phyloP scores from a whole-genome alignment of 2,113 vertebrate genomes.

The Ptychochromis oligacanthus region DNA sequence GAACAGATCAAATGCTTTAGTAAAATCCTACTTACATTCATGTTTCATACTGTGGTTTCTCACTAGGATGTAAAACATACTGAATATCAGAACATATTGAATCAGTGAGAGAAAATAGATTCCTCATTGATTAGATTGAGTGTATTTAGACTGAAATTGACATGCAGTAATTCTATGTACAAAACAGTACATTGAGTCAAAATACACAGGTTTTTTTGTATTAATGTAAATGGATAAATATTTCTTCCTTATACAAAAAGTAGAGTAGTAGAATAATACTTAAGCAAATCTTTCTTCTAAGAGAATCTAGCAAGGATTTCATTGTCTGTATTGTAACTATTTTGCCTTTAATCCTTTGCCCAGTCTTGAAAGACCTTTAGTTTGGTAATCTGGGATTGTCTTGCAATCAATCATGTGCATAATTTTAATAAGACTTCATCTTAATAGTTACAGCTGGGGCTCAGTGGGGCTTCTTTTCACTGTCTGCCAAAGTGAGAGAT shows the following conservation, averaged over 20 bases:
- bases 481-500: constrained; percentile 64
- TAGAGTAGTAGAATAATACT: neutral
- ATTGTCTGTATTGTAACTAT: constrained; percentile 8
- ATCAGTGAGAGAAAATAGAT: neutral
- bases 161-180: neutral
- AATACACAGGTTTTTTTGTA: neutral
- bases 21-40: neutral
- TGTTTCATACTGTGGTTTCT: neutral
- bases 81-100: neutral
- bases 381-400: constrained; percentile 29
- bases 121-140: neutral
- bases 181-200: neutral
- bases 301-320: neutral
- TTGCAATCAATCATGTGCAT: constrained; percentile 66
- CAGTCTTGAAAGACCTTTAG: constrained; percentile 28
- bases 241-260: neutral
- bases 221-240: neutral
- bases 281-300: neutral
- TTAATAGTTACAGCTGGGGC: constrained; percentile 45
- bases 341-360: neutral
- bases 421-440: constrained; percentile 70
- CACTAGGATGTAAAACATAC: neutral
- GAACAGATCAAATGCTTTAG: neutral
- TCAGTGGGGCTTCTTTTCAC: constrained; percentile 58
- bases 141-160: neutral